Evolutionary conservation across 1,140 invertebrate species (phyloP).

Genomic region (Drosophila bocki): DNA sequence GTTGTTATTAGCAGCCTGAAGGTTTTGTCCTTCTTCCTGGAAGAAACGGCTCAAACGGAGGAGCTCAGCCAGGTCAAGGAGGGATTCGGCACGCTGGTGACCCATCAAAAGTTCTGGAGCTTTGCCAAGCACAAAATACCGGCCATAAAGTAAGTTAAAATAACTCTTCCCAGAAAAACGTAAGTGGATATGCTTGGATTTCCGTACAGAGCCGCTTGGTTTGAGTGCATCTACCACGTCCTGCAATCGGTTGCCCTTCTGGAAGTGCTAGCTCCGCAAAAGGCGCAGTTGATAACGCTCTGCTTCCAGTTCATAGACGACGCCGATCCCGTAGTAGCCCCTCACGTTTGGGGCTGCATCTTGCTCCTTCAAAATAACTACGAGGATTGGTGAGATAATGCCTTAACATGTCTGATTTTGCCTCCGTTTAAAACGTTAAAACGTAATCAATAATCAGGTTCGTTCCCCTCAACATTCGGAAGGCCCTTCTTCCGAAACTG

Average conservation of each 20-base stretch:
- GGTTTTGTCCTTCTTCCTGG: slow-evolving; percentile 88
- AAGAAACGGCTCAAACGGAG: slow-evolving; percentile 86
- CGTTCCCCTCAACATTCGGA: slow-evolving; percentile 88
- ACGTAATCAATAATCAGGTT: slow-evolving; percentile 86
- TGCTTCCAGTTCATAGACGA: slow-evolving; percentile 90
- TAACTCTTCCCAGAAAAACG: not conserved
- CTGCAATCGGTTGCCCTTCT: slow-evolving; percentile 86
- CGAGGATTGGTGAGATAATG: slow-evolving; percentile 66
- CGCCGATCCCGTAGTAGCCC: slow-evolving; percentile 88
- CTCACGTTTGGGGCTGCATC: slow-evolving; percentile 88
- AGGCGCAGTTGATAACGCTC: slow-evolving; percentile 86
- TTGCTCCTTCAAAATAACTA: slow-evolving; percentile 70
- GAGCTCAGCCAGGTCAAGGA: slow-evolving; percentile 85
- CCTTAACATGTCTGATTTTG: too few species aligned
- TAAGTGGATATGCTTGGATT: not conserved
- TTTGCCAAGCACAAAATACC: slow-evolving; percentile 87
- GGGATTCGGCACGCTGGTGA: slow-evolving; percentile 48
- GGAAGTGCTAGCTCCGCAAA: slow-evolving; percentile 86
- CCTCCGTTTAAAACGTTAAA: not conserved
- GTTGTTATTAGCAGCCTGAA: slow-evolving; percentile 89
- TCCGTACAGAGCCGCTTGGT: slow-evolving; percentile 87
- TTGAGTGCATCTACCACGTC: slow-evolving; percentile 88
- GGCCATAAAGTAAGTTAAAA: slow-evolving; percentile 84
- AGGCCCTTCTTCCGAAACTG: slow-evolving; percentile 90
- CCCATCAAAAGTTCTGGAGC: slow-evolving; percentile 91